Evolutionary conservation across 2,888 invertebrate genomes (phyloP).

Genomic region (Dilophus febrilis): DNA sequence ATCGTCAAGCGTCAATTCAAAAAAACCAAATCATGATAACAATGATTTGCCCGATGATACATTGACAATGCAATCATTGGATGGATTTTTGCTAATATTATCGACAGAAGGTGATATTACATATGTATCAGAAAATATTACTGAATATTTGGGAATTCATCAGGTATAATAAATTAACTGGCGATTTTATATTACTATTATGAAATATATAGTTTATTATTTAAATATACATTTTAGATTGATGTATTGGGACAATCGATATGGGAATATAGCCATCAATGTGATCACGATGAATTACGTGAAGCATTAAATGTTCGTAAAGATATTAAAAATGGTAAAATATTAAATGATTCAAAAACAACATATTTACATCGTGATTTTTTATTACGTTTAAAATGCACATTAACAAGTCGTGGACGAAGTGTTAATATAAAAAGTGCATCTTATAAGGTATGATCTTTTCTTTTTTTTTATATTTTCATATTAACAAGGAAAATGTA

Average conservation of each 20-base stretch:
- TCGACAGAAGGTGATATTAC: conserved; percentile 83
- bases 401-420: conserved; percentile 85
- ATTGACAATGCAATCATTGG: conserved; percentile 44
- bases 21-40: no score
- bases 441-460: conserved; percentile 67
- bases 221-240: conserved; percentile 63
- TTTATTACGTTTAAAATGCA: conserved; percentile 66
- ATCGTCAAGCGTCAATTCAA: no score
- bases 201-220: conserved; percentile 3
- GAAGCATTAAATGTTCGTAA: conserved; percentile 36
- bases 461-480: not conserved
- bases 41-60: no score
- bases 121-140: conserved; percentile 82
- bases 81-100: conserved; percentile 78
- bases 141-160: conserved; percentile 75
- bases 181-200: conserved; percentile 4
- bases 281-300: conserved; percentile 83
- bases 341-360: conserved; percentile 7
- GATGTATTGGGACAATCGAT: conserved; percentile 91
- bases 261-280: conserved; percentile 86
- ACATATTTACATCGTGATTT: conserved; percentile 26
- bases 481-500: not conserved
- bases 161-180: no score
- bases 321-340: conserved; percentile 13
- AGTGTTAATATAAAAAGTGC: conserved; percentile 92